Evolutionary conservation across 2,888 invertebrate species (phyloP), one percentile per base, ranked within the genome.

Genomic region (Syrphus vitripennis): DNA sequence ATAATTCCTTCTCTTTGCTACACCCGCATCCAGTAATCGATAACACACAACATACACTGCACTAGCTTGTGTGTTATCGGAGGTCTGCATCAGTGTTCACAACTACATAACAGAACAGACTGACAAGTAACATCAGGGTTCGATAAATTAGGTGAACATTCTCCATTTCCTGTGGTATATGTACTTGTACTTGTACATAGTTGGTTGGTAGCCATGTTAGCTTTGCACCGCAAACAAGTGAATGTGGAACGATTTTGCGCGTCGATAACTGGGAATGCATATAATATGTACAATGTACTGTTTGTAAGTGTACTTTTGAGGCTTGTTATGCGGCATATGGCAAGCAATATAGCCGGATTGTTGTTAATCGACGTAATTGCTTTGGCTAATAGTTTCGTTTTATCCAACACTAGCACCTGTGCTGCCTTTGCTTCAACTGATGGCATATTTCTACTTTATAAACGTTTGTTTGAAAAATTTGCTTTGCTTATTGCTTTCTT

Each of bases 341-440:
- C 42, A 26, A 34, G 42, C 40, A 63, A 42, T 55, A 45, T 55
- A 45, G 74, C 6, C 31, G 74, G 74, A 24, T 55, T 75, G 70
- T 75, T 80, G 80, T 70, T 80, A 65, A 75, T 83, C 79, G 78
- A 45, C 67, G 79, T 79, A 79, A 83, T 83, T 74, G 79, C 59
- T 45, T 69, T 37, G 61, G 63, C 61, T 69, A 24, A 59, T 48
- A 55, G 74, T 55, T 70, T 75, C 55, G 9, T 70, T 69, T 78
- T 79, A 79, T 79, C 79, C n/a, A n/a, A n/a, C n/a, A n/a, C n/a
- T n/a, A 79, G 48, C 83, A 78, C 78, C 78, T 83, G 78, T 71
- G 65, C 57, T 71, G 74, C 78, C 78, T 83, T 72, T 71, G 65
- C 57, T 71, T 77, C 57, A 53, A 24, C n/a, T n/a, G n/a, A 61